A percentile compares a stretch with the other conserved stretches of the same genome.
phyloP scores from a whole-genome alignment of 2,888 invertebrate genomes.

The Aproaerema taeniolella region DNA sequence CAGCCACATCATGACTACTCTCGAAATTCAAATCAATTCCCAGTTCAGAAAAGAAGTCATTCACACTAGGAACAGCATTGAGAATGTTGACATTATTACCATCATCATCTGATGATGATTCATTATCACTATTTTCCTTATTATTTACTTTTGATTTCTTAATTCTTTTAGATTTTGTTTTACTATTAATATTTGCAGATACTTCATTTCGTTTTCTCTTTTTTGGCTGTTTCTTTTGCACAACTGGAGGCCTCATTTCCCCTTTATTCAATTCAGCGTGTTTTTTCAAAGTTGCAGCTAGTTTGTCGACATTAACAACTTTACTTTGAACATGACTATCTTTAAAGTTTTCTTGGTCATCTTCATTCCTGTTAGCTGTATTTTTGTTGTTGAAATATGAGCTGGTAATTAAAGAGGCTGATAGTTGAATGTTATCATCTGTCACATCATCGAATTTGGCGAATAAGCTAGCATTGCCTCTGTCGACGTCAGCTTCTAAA shows the following conservation, averaged over 20 bases:
- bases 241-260: conserved; percentile 35
- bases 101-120: conserved; percentile 28
- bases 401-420: conserved; percentile 63
- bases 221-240: conserved; percentile 30
- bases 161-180: conserved; percentile 26
- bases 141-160: conserved; percentile 27
- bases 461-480: conserved; percentile 39
- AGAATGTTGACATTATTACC: conserved; percentile 30
- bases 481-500: conserved; percentile 48
- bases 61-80: conserved; percentile 65
- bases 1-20: conserved; percentile 15
- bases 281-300: conserved; percentile 58
- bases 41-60: conserved; percentile 56
- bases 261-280: conserved; percentile 51
- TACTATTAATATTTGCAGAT: conserved; percentile 33
- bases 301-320: conserved; percentile 30
- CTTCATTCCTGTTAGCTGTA: conserved; percentile 23
- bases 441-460: conserved; percentile 51
- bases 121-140: conserved; percentile 17
- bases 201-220: conserved; percentile 52
- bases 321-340: conserved; percentile 20
- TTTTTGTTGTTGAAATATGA: conserved; percentile 60
- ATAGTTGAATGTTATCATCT: conserved; percentile 55
- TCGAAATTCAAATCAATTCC: conserved; percentile 47
- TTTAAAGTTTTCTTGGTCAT: conserved; percentile 22